Base-by-base conservation (phyloP, 1,140 invertebrate species). In the Bombyx mandarina region DNA sequence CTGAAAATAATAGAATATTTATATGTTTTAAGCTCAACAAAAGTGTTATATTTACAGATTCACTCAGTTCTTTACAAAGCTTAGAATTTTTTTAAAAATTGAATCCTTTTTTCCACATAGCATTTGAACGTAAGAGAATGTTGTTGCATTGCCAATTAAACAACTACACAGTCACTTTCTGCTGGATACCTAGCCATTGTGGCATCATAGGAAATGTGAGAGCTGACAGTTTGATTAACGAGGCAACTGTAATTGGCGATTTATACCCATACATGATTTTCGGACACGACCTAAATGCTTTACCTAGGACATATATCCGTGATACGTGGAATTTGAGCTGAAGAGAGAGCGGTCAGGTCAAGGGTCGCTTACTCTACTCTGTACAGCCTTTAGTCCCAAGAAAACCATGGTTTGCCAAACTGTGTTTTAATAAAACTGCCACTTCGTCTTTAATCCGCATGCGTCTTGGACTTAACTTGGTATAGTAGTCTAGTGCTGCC, bases 1-100 rank as follows among this genome's bases (percentile, higher is more conserved):
- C 44, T 60, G n/a, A 60, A 57, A 52, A 45, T 57, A 7, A n/a
- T 63, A 43, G 58, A 63, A 45, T 59, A 46, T 22, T 58, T 12
- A 43, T 58, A 9, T 8, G 48, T 51, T 12, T 51, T 6, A 52
- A 58, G 52, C 26, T 58, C 12, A 18, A 18, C 12, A 18, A 18
- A 18, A 18, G 12, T 18, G 12, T 18, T 18, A 18, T 18, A 18
- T 18, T 18, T 18, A 18, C 12, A 18, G 12, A 18, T 18, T 18
- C 12, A 18, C 12, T 18, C 12, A 18, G 12, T 18, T 18, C 12
- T 18, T 18, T 18, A 18, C 12, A 18, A 18, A 18, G 12, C 12
- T 18, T 18, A 18, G 12, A 18, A 18, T 18, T 18, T 18, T 18
- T 18, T 18, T 18, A 0, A 18, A 18, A 18, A 18, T 1, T 18